Conservation (phyloP, 2,888 invertebrate species). For the Heteromyza rotundicornis region DNA sequence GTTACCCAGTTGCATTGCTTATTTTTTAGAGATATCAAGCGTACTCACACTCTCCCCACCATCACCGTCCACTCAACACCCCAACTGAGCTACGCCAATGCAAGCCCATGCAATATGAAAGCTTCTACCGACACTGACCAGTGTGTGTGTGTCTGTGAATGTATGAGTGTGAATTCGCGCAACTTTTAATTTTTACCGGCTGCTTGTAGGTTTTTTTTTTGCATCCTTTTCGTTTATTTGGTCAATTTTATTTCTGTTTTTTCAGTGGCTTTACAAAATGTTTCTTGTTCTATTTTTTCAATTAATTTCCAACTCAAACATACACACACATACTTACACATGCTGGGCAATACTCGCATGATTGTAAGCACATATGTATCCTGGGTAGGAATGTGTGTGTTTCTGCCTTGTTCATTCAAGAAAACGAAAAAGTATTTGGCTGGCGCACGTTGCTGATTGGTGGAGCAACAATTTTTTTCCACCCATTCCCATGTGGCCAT, state of each 20-base stretch:
- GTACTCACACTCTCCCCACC: not conserved
- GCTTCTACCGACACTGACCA: not conserved
- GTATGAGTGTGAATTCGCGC: too few species aligned
- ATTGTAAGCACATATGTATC: not conserved
- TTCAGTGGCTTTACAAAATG: slow-evolving; percentile 19
- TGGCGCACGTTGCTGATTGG: slow-evolving; percentile 12
- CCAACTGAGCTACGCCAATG: slow-evolving; percentile 6
- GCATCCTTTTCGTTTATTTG: not conserved
- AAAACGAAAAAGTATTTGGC: slow-evolving; percentile 31
- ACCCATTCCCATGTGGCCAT: too few species aligned
- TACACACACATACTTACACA: too few species aligned
- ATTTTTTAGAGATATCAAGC: not conserved
- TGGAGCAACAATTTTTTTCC: not conserved
- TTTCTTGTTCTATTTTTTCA: slow-evolving; percentile 31
- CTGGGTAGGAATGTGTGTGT: slow-evolving; percentile 19
- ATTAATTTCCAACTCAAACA: slow-evolving; percentile 27
- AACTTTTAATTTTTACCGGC: slow-evolving; percentile 2
- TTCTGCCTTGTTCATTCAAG: slow-evolving; percentile 21
- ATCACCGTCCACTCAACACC: not conserved
- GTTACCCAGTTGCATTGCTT: not conserved
- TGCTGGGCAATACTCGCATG: too few species aligned
- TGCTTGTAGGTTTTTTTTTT: slow-evolving; percentile 4
- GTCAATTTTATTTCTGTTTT: slow-evolving; percentile 21
- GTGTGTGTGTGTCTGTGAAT: not conserved
- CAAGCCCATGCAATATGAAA: not conserved